Evolutionary conservation across 2,113 vertebrate genomes (phyloP).

Genomic region (Aldabrachelys gigantea): DNA sequence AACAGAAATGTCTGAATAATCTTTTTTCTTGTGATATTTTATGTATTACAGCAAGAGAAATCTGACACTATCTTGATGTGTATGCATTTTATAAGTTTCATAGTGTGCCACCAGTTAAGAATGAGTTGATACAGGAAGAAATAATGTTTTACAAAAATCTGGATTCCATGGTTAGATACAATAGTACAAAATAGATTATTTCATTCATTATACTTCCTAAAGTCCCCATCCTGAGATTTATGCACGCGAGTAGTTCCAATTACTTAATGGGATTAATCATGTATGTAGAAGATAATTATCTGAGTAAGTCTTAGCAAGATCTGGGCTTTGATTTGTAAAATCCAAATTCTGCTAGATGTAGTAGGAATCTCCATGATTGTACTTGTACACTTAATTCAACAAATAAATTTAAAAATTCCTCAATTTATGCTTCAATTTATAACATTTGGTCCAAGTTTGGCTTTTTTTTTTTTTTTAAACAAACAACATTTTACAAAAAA

Average conservation of each 20-base stretch:
- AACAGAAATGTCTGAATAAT: accelerated
- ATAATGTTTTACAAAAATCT: neutral
- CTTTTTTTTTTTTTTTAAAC: neutral
- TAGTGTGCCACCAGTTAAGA: neutral
- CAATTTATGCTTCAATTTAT: neutral
- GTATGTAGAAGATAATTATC: neutral
- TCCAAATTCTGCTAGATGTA: neutral
- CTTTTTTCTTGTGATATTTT: neutral
- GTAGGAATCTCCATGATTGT: neutral
- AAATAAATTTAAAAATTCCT: neutral
- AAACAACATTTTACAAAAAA: neutral
- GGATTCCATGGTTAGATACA: neutral
- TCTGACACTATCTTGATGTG: neutral
- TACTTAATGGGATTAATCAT: neutral
- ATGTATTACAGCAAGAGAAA: neutral
- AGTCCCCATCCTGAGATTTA: neutral
- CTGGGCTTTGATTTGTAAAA: neutral
- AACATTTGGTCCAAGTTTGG: neutral
- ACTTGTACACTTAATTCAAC: neutral
- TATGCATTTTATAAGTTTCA: neutral
- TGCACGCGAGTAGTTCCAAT: neutral
- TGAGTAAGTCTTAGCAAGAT: neutral
- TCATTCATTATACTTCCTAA: neutral
- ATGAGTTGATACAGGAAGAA: neutral
- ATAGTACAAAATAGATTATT: neutral